phyloP scores from a whole-genome alignment of 2,113 vertebrate genomes.

The Stegostoma tigrinum region DNA sequence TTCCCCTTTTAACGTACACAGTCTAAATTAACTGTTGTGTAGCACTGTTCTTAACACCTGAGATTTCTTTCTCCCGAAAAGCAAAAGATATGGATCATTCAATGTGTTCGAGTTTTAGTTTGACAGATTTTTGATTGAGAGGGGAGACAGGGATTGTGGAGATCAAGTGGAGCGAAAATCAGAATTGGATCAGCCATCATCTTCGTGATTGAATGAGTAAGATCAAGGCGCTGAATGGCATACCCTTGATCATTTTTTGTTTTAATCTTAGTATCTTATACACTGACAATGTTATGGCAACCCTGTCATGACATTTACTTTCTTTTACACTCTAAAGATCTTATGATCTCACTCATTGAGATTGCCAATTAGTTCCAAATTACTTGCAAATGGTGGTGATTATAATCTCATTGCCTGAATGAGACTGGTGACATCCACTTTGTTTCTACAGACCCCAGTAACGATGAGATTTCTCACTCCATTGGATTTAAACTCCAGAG shows the following conservation, averaged over 20 bases:
- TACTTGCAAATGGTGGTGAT: neutral
- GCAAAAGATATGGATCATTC: too few species aligned
- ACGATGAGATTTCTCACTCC: neutral
- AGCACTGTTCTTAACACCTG: too few species aligned
- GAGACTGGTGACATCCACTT: neutral
- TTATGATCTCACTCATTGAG: neutral
- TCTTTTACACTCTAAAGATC: neutral
- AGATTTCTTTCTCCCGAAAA: neutral
- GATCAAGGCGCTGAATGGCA: too few species aligned
- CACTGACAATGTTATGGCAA: neutral
- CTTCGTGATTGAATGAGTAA: too few species aligned
- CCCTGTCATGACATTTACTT: neutral
- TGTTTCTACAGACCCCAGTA: neutral
- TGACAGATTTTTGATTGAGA: too few species aligned
- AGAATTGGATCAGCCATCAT: too few species aligned
- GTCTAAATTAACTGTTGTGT: too few species aligned
- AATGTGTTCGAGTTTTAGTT: too few species aligned
- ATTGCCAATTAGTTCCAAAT: neutral
- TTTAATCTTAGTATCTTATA: neutral
- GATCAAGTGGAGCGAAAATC: too few species aligned
- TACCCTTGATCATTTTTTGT: too few species aligned
- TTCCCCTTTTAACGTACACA: too few species aligned
- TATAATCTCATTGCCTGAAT: neutral
- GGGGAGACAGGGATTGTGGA: too few species aligned
- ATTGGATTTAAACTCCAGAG: neutral